A percentile compares a stretch with the other conserved stretches of the same genome.
phyloP scores from a whole-genome alignment of 2,113 vertebrate genomes.

The Coptodon bakossiorum region DNA sequence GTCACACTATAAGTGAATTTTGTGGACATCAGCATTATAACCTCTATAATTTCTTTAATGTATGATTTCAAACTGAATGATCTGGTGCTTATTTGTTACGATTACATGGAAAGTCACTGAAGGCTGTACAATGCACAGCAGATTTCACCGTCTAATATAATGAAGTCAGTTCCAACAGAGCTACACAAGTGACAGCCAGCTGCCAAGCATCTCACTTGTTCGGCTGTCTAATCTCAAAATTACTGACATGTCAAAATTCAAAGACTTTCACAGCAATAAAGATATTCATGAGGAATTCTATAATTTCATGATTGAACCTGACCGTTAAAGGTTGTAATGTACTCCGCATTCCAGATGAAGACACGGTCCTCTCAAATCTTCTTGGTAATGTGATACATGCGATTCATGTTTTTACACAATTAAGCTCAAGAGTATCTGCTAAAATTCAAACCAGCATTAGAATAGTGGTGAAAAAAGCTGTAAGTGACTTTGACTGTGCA shows the following conservation, averaged over 20 bases:
- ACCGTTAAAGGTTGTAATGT: not conserved
- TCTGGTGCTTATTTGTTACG: not conserved
- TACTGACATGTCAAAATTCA: slow-evolving; percentile 33
- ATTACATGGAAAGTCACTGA: slow-evolving; percentile 40
- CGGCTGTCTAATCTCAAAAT: slow-evolving; percentile 36
- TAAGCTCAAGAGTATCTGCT: not conserved
- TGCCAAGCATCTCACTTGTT: slow-evolving; percentile 31
- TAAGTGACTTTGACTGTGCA: not conserved
- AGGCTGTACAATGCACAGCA: slow-evolving; percentile 38
- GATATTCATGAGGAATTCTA: not conserved
- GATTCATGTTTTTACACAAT: not conserved
- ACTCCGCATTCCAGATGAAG: not conserved
- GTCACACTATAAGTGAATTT: not conserved
- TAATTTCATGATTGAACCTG: not conserved
- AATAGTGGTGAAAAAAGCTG: not conserved
- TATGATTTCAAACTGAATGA: not conserved
- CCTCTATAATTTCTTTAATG: not conserved
- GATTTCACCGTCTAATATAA: slow-evolving; percentile 40
- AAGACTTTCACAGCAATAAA: slow-evolving; percentile 2
- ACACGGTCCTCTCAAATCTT: not conserved
- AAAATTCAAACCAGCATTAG: not conserved
- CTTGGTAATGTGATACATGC: not conserved
- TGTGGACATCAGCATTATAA: not conserved
- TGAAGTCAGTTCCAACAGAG: slow-evolving; percentile 41
- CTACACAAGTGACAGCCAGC: slow-evolving; percentile 48